A percentile compares a stretch with the other conserved stretches of the same genome.
These are phyloP conservation scores for Marronus borbonicus DNA, from an alignment of 2,888 invertebrate genomes.

Conservation along the genomic window DNA sequence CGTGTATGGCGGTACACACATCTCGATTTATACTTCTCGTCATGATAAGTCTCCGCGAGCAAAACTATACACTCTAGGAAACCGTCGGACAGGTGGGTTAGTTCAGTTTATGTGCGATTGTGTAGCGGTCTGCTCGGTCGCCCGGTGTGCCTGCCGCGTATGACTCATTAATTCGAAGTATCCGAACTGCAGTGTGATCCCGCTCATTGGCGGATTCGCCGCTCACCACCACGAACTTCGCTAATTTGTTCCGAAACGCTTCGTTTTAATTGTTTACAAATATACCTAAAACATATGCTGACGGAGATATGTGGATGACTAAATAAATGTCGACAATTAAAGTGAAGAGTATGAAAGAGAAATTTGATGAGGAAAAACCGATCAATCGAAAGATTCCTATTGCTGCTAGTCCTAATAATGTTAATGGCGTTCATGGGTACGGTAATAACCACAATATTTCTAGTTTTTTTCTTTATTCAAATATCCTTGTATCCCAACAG, in stretches of 20 bases:
- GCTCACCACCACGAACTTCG: neutral
- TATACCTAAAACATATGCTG: neutral
- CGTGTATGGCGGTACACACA: neutral
- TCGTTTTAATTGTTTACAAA: neutral
- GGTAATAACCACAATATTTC: no score
- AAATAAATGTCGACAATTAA: constrained; percentile 18
- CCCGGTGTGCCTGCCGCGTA: neutral
- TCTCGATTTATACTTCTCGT: constrained; percentile 11
- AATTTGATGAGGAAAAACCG: constrained; percentile 47
- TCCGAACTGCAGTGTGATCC: neutral
- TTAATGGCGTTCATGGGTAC: constrained; percentile 11
- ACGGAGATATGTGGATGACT: neutral
- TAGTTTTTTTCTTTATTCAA: neutral
- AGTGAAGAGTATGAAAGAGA: constrained; percentile 49
- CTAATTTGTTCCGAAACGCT: neutral
- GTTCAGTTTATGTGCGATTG: constrained; percentile 31
- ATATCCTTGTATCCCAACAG: neutral
- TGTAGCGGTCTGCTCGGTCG: constrained; percentile 26
- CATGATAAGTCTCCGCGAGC: constrained; percentile 21
- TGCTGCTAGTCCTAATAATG: constrained; percentile 14
- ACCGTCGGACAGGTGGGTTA: constrained; percentile 31
- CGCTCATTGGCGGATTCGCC: constrained; percentile 1
- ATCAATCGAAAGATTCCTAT: constrained; percentile 33
- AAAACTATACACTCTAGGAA: neutral
- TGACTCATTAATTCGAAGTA: constrained; percentile 2